Evolutionary conservation across 2,797 vertebrate genomes (phyloP).

Genomic region (Hippocampus kuda): DNA sequence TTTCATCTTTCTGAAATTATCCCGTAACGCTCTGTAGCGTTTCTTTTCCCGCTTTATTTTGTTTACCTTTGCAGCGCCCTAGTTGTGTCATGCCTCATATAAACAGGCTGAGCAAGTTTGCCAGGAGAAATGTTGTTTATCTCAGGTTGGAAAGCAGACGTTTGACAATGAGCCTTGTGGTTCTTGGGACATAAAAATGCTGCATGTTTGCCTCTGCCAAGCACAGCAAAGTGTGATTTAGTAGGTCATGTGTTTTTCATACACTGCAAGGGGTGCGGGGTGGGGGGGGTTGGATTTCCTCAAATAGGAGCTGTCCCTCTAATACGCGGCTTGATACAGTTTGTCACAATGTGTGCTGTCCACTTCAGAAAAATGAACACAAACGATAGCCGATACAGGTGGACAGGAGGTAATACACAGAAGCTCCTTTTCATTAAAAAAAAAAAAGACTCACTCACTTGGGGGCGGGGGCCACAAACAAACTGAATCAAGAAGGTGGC

Average conservation of each 20-base stretch:
- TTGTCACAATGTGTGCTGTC: no score
- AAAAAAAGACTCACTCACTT: no score
- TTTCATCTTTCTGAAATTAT: neutral
- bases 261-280: neutral
- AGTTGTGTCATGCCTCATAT: neutral
- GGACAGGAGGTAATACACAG: no score
- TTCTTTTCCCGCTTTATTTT: neutral
- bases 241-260: neutral
- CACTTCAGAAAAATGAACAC: no score
- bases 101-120: constrained; percentile 34
- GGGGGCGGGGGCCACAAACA: no score
- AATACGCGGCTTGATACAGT: no score
- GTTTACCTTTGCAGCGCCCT: neutral
- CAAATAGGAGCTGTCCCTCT: no score
- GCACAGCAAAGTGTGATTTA: neutral
- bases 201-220: neutral
- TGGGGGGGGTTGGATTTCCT: no score
- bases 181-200: neutral
- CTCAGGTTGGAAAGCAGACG: neutral
- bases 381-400: no score
- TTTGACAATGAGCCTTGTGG: neutral
- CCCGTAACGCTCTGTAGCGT: neutral
- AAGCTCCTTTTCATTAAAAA: no score
- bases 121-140: constrained; percentile 1
- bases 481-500: no score